These are phyloP conservation scores for Rhaphigaster nebulosa DNA, from an alignment of 2,888 invertebrate species.

Conservation along the genomic window DNA sequence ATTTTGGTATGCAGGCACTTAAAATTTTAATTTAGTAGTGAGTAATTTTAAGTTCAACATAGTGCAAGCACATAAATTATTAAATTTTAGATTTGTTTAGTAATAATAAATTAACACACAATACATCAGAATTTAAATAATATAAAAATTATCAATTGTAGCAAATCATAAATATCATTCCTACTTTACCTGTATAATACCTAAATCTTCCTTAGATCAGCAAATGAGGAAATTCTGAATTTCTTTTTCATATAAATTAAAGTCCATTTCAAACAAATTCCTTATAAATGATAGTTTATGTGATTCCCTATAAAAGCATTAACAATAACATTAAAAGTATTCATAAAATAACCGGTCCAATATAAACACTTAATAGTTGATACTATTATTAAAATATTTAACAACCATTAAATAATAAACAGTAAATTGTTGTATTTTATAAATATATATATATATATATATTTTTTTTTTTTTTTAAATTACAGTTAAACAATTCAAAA, in stretches of 20 bases:
- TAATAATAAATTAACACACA: neutral
- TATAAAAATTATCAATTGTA: neutral
- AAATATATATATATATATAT: too few species aligned
- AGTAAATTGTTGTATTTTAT: neutral
- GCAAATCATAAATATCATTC: neutral
- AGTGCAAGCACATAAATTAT: too few species aligned
- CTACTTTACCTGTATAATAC: neutral
- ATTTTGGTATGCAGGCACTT: too few species aligned
- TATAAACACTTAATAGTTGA: neutral
- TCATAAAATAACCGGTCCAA: neutral
- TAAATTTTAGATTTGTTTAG: too few species aligned
- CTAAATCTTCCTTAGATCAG: neutral
- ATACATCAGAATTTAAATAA: neutral
- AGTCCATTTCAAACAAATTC: slow-evolving; percentile 19
- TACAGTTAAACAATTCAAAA: too few species aligned
- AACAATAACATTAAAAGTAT: slow-evolving; percentile 1
- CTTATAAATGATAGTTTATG: neutral
- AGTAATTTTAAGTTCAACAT: neutral
- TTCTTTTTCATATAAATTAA: neutral
- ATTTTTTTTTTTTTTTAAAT: too few species aligned
- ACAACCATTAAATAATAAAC: neutral
- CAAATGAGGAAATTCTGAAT: neutral
- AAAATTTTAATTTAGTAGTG: neutral
- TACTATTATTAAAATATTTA: neutral
- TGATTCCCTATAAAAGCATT: neutral